Percentiles rank a stretch among this genome's conserved stretches.
These are phyloP conservation scores for Austrolebias charrua DNA, from an alignment of 2,797 vertebrate genomes.

Conservation along the genomic window DNA sequence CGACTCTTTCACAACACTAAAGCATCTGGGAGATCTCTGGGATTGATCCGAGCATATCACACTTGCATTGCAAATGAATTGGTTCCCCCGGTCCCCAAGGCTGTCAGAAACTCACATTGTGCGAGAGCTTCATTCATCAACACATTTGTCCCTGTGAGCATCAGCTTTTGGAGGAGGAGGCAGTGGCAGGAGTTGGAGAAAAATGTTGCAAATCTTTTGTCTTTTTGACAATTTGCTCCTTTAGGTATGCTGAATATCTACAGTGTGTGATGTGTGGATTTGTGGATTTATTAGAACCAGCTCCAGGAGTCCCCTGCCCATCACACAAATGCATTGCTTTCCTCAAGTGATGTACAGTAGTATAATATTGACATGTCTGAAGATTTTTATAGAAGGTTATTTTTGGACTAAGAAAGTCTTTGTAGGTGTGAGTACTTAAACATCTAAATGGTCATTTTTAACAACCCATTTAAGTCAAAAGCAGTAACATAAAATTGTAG, in stretches of 20 bases:
- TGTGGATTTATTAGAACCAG: conserved; percentile 3
- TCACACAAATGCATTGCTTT: neutral
- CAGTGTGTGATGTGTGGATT: neutral
- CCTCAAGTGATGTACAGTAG: neutral
- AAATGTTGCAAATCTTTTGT: conserved; percentile 34
- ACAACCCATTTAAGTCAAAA: no score
- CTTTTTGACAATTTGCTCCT: conserved; percentile 17
- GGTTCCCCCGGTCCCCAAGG: conserved; percentile 65
- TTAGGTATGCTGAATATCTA: conserved; percentile 17
- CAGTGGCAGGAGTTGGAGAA: neutral
- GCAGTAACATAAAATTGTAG: no score
- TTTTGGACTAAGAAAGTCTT: no score
- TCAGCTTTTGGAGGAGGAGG: conserved; percentile 44
- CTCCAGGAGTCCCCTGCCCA: neutral
- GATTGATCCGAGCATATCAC: conserved; percentile 70
- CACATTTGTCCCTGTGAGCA: conserved; percentile 56
- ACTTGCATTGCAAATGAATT: conserved; percentile 74
- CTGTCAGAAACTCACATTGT: conserved; percentile 78
- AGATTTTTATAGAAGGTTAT: neutral
- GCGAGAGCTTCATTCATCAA: conserved; percentile 82
- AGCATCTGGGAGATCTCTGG: conserved; percentile 69
- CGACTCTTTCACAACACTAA: conserved; percentile 55
- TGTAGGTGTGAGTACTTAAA: no score
- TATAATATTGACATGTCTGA: neutral
- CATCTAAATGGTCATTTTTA: no score